Evolutionary conservation across 2,888 invertebrate genomes (phyloP), one percentile per base, ranked within the genome.

Genomic region (Holacanthella duospinosa): DNA sequence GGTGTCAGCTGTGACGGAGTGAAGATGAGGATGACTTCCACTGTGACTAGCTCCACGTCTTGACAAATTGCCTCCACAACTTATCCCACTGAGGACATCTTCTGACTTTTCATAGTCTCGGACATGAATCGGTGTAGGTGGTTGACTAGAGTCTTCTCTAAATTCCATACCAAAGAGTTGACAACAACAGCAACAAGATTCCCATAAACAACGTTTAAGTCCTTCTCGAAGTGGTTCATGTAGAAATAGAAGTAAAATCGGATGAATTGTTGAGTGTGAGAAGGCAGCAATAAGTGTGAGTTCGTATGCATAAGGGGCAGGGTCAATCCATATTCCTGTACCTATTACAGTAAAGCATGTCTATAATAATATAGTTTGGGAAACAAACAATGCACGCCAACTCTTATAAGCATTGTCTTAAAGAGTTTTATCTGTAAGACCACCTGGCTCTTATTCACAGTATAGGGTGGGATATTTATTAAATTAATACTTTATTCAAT

Each of bases 221-320:
- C 68, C 72, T 53, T 73, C 64, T 43, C 70, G 65, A 6, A 73
- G 68, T 25, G 71, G 72, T 54, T 69, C 66, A 64, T 89, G 89
- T 62, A 89, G 80, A 59, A 86, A 85, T 77, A 90, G 82, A 78
- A 89, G 88, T 70, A 89, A 80, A 43, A 86, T 83, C 2, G 89
- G 89, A 76, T 89, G 89, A 71, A 89, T 87, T 74, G 89, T 88
- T 43, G 89, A 88, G 78, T 90, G 90, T 70, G 88, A 86, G 80
- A 89, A 89, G 70, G 89, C 89, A 79, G 89, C 88, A 82, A 89
- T 89, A 73, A 90, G 82, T 59, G 88, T 88, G 74, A 89, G 86
- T 87, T 88, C 74, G 61, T 71, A 73, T 56, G 66, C 71, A 55
- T 64, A 66, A 25, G 71, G 73, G 43, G 67, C 72, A 53, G 71